Evolutionary conservation across 37 sponge, comb jelly and placozoan species (phyloP), one percentile per base, ranked within the genome.

Genomic region (Ianthella basta): DNA sequence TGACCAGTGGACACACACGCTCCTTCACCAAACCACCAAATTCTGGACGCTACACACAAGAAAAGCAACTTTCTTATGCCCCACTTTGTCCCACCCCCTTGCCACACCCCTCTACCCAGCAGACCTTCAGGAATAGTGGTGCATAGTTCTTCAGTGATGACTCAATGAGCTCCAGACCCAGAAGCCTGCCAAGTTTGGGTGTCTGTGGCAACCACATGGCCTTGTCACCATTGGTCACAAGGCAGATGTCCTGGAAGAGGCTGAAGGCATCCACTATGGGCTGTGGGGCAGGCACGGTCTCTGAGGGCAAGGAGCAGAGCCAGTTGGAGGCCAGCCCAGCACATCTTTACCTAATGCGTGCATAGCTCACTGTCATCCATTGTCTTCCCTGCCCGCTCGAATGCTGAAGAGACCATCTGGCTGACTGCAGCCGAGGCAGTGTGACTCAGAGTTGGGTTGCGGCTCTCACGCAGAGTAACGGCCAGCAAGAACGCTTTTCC

Each of bases 141-240:
- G 86, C 84, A 55, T 88, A 86, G 5, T 55, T 53, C 19, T 69
- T 82, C 35, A 98, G 89, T 1, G 94, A 88, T 21, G 86, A 85
- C 78, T 98, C 98, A 56, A 98, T 86, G 19, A 98, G 81, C 66
- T 98, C 98, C 67, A 98, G 86, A 8, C 98, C 96, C 13, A 98
- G 88, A 24, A 89, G 33, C 64, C 88, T 83, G 60, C 83, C 84
- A 38, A 95, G 40, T 3, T 91, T 87, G 14, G 88, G 72, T 29
- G 89, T 64, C 21, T 72, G 75, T 21, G 89, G 85, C 56, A 95
- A 64, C 96, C 96, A 98, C 33, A 87, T 85, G 20, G 98, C 89
- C 1, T 92, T 92, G 81, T 98, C 98, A 20, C 96, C 96, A 73
- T 95, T 96, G 20, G 92, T 96, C 34, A 98, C 74, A 77, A 91